These are phyloP conservation scores for Lophochroa leadbeateri DNA, from an alignment of 2,113 vertebrate species.

Conservation along the genomic window DNA sequence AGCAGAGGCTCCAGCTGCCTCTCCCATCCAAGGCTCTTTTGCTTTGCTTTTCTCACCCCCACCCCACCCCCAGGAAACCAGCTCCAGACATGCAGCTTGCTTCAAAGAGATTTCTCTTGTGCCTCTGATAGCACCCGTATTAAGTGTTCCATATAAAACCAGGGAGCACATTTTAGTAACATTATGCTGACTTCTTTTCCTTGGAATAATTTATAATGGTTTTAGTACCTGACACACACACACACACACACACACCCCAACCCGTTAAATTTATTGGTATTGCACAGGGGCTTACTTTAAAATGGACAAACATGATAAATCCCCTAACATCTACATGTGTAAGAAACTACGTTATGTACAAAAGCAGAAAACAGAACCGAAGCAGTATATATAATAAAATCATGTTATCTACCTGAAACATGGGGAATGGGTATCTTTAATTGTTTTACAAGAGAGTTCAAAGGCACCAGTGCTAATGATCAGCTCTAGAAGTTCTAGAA, in stretches of 20 bases:
- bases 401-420: neutral
- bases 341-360: neutral
- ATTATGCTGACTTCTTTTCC: neutral
- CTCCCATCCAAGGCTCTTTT: conserved; percentile 61
- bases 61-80: neutral
- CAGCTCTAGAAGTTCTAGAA: neutral
- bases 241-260: neutral
- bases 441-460: neutral
- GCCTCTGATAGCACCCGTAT: neutral
- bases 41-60: neutral
- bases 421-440: neutral
- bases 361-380: neutral
- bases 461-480: neutral
- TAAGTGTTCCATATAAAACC: neutral
- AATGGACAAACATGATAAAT: neutral
- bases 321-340: neutral
- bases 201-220: neutral
- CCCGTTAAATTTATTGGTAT: neutral
- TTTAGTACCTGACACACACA: neutral
- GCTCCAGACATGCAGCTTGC: neutral
- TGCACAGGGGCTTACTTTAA: neutral
- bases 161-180: neutral
- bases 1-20: conserved; percentile 63
- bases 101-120: conserved; percentile 14
- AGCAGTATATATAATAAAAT: neutral